Conservation (phyloP, 2,113 vertebrate species). For the Hucho hucho region DNA sequence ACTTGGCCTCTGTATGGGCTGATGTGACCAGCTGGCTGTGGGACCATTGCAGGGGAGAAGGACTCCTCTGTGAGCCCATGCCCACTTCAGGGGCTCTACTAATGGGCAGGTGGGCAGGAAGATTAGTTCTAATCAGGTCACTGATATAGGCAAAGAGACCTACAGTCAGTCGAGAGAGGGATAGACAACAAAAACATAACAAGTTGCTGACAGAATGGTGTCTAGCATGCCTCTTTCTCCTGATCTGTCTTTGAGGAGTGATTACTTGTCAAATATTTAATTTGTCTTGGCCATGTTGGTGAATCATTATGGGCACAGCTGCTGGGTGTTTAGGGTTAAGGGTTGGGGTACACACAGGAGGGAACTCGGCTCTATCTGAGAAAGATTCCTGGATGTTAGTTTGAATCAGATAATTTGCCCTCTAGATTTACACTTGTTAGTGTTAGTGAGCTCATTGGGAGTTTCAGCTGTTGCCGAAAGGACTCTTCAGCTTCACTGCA, state of each 20-base stretch:
- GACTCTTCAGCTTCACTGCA: background rate
- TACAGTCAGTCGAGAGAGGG: background rate
- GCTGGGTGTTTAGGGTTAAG: background rate
- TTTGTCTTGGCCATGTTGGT: background rate
- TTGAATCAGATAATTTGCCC: conserved; percentile 23
- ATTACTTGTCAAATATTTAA: background rate
- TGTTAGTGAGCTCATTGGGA: conserved; percentile 14
- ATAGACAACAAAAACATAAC: conserved; percentile 43
- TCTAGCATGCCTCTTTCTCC: conserved; percentile 11
- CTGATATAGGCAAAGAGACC: background rate
- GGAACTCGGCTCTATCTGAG: background rate
- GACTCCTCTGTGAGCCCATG: background rate
- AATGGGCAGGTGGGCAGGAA: conserved; percentile 20
- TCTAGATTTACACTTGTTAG: conserved; percentile 20
- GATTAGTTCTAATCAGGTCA: background rate
- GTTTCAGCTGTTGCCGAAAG: conserved; percentile 21
- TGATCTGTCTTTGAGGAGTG: background rate
- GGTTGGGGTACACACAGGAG: background rate
- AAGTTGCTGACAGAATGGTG: conserved; percentile 27
- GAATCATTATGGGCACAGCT: background rate
- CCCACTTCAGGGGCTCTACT: background rate
- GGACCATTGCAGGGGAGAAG: background rate
- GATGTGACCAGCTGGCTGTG: conserved; percentile 24
- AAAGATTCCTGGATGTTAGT: conserved; percentile 21
- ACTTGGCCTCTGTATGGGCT: conserved; percentile 5